A percentile compares a stretch with the other conserved stretches of the same genome.
phyloP scores from a whole-genome alignment of 2,797 vertebrate genomes.

The Pipistrellus pygmaeus region DNA sequence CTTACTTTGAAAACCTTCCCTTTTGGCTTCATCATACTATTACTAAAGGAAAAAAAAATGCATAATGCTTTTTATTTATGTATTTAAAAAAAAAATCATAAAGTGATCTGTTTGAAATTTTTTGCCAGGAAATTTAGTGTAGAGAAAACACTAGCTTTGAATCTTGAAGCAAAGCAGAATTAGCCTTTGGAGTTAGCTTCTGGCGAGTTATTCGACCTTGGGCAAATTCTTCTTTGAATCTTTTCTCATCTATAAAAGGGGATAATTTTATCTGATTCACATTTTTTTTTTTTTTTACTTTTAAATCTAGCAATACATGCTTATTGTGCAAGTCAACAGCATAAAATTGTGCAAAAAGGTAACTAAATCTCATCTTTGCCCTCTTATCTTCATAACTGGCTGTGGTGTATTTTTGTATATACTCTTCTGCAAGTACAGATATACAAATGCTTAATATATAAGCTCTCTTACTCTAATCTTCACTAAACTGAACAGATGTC shows the following conservation, averaged over 20 bases:
- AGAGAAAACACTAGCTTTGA: slow-evolving; percentile 6
- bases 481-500: not conserved
- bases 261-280: not conserved
- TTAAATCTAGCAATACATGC: not conserved
- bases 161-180: not conserved
- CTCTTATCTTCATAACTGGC: not conserved
- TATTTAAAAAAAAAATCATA: not conserved
- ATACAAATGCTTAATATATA: not conserved
- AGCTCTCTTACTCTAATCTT: not conserved
- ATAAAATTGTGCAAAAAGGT: not conserved
- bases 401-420: not conserved
- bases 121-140: slow-evolving; percentile 18
- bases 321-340: not conserved
- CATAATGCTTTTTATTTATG: not conserved
- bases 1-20: slow-evolving; percentile 16
- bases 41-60: not conserved
- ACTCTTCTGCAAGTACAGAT: not conserved
- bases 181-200: slow-evolving; percentile 1
- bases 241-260: not conserved
- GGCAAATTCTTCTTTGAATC: not conserved
- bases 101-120: not conserved
- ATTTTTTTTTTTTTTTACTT: not conserved
- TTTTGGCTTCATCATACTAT: not conserved
- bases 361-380: slow-evolving; percentile 14
- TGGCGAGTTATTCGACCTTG: not conserved